These are phyloP conservation scores for Branchellion lobata DNA, from an alignment of 2,888 invertebrate genomes.

Conservation along the genomic window DNA sequence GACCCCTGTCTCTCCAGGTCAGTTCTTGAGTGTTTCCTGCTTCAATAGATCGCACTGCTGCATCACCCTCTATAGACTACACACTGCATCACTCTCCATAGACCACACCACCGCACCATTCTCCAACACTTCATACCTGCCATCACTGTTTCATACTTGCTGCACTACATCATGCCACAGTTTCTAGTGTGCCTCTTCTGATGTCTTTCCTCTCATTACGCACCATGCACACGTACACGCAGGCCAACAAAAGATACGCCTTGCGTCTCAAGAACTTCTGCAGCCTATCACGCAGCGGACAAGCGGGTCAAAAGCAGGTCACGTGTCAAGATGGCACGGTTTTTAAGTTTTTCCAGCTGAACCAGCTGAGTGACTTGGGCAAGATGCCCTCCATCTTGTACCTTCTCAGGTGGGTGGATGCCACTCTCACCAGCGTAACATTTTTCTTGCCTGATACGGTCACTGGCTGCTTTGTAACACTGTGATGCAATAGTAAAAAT, in stretches of 20 bases:
- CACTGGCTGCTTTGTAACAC: no score
- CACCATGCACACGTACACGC: no score
- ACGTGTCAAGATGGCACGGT: slow-evolving; percentile 89
- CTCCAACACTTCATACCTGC: background rate
- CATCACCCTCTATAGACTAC: no score
- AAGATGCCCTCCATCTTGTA: slow-evolving; percentile 91
- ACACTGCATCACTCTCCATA: no score
- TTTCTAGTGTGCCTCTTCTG: no score
- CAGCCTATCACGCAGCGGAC: slow-evolving; percentile 88
- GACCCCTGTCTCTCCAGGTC: slow-evolving; percentile 81
- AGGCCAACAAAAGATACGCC: slow-evolving; percentile 86
- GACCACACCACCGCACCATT: background rate
- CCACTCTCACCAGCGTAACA: no score
- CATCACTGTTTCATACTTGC: no score
- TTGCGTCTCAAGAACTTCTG: slow-evolving; percentile 84
- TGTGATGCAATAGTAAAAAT: no score
- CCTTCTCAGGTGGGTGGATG: no score
- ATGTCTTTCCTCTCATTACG: no score
- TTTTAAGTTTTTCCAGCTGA: slow-evolving; percentile 71
- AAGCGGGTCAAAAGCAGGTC: slow-evolving; percentile 82
- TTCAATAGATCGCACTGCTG: background rate
- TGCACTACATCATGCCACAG: no score
- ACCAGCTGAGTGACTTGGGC: slow-evolving; percentile 65
- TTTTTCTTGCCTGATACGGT: no score
- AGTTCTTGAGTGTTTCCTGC: slow-evolving; percentile 40